Percentiles rank a stretch among this genome's conserved stretches.
These are phyloP conservation scores for Pseudonaja textilis DNA, from an alignment of 2,113 vertebrate species.

Conservation along the genomic window DNA sequence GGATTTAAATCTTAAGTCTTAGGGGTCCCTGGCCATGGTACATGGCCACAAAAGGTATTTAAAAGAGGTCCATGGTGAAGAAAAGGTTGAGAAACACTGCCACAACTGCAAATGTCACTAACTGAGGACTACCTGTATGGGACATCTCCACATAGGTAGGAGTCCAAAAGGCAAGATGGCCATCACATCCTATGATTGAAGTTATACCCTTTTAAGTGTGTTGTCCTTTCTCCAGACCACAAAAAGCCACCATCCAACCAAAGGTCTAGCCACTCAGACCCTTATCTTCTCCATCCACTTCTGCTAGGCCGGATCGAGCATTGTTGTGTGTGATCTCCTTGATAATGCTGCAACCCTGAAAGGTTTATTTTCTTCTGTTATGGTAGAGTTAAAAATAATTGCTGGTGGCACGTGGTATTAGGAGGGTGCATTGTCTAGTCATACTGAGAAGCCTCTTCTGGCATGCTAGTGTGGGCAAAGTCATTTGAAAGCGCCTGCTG, in stretches of 20 bases:
- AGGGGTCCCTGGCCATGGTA: not conserved
- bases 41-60: not conserved
- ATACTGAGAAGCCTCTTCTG: not conserved
- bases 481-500: not conserved
- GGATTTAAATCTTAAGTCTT: not conserved
- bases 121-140: not conserved
- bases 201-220: not conserved
- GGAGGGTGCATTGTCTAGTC: not conserved
- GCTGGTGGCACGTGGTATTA: not conserved
- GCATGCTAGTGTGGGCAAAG: not conserved
- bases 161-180: not conserved
- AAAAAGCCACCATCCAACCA: too few relatives aligned
- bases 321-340: not conserved
- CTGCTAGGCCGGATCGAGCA: not conserved
- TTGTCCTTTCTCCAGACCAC: not conserved
- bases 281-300: not conserved
- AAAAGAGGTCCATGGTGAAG: not conserved
- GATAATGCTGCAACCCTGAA: not conserved
- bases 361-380: not conserved
- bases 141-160: not conserved
- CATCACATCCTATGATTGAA: not conserved
- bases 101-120: not conserved
- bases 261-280: not conserved
- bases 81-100: not conserved
- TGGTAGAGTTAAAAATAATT: slow-evolving; percentile 1